Evolutionary conservation across 2,888 invertebrate genomes (phyloP), one percentile per base, ranked within the genome.

Genomic region (Carcina quercana): DNA sequence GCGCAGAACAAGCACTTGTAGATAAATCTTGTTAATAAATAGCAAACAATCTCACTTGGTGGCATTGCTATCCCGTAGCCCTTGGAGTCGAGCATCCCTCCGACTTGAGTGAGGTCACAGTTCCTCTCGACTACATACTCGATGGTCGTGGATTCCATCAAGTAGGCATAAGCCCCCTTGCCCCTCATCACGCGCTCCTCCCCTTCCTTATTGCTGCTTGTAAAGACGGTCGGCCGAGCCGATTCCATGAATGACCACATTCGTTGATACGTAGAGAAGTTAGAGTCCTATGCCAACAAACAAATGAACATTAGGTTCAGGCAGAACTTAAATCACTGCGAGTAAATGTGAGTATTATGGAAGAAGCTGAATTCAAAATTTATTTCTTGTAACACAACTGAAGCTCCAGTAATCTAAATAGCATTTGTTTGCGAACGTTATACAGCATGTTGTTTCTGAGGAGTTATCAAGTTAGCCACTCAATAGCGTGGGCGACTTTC

Each of bases 221-320:
- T 91, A 63, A 97, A 96, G 0, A 97, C 95, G 0, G 91, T 88
- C 0, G 97, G 96, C 25, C 92, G 87, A 3, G 95, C 91, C 1
- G 93, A 93, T 51, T 90, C 91, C 98, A 98, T 98, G 52, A 94
- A 92, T 0, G 94, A 91, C 95, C 96, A 98, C 96, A 98, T 98
- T 21, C 94, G 87, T 70, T 95, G 93, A 75, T 97, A 98, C 5
- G 95, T 94, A 0, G 94, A 91, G 53, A 96, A 94, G 74, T 96
- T 96, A 1, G 97, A 97, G 57, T 96, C 96, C 93, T 96, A 47
- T n/a, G n/a, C n/a, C n/a, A n/a, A n/a, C n/a, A n/a, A n/a, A n/a
- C n/a, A n/a, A n/a, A n/a, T n/a, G n/a, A n/a, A n/a, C n/a, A n/a
- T n/a, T n/a, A n/a, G n/a, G n/a, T n/a, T n/a, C n/a, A n/a, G n/a